Percentiles rank a stretch among this genome's conserved stretches.
These are phyloP conservation scores for Pteropus alecto DNA, from an alignment of 2,113 vertebrate genomes.

Conservation along the genomic window DNA sequence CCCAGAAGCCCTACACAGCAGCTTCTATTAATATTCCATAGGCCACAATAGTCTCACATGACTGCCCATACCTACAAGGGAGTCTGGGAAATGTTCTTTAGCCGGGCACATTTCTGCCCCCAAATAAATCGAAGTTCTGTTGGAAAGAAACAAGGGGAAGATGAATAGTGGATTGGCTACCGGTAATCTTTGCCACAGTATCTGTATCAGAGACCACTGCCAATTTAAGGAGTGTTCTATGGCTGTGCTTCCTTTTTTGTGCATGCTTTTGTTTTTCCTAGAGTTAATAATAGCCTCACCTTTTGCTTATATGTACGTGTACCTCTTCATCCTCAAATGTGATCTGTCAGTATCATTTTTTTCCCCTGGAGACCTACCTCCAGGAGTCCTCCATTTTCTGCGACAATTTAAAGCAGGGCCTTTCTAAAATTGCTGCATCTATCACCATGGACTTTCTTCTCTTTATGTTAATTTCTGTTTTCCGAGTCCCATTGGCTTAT, in stretches of 20 bases:
- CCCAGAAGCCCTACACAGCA: background rate
- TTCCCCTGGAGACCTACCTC: background rate
- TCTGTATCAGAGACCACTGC: background rate
- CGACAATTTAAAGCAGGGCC: background rate
- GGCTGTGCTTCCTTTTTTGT: background rate
- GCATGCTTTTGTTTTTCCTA: background rate
- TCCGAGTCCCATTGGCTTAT: background rate
- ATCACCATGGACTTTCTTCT: background rate
- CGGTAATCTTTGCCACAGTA: background rate
- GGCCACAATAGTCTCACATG: background rate
- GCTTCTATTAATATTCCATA: background rate
- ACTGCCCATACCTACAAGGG: background rate
- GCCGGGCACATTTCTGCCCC: background rate
- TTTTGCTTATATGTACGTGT: background rate
- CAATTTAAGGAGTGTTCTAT: background rate
- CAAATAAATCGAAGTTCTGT: background rate
- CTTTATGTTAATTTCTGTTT: background rate
- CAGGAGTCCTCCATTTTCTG: background rate
- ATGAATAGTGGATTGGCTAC: background rate
- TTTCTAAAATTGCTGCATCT: background rate
- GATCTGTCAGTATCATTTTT: background rate
- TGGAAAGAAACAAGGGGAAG: background rate
- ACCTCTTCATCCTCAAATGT: background rate
- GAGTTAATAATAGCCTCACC: background rate
- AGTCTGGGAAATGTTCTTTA: background rate